Percentiles rank a stretch among this genome's conserved stretches.
phyloP scores from a whole-genome alignment of 2,888 invertebrate species.

The Dysmachus trigonus region DNA sequence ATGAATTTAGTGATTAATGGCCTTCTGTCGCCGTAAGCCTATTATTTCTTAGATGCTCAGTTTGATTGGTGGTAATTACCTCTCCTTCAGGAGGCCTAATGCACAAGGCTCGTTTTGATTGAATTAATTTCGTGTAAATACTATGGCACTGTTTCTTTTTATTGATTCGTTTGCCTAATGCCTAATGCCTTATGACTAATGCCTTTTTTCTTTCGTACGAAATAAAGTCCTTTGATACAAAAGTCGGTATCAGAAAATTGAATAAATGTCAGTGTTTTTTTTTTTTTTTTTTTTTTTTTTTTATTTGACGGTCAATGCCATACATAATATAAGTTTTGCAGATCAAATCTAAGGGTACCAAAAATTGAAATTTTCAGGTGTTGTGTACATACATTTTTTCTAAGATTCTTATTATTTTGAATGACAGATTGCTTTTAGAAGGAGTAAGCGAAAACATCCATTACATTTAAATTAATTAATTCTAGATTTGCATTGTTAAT shows the following conservation, averaged over 20 bases:
- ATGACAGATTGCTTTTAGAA: too few species aligned
- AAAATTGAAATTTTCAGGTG: too few species aligned
- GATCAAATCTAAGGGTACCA: too few species aligned
- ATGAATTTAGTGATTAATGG: slow-evolving; percentile 13
- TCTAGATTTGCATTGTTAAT: too few species aligned
- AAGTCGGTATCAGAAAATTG: neutral
- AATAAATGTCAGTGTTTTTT: too few species aligned
- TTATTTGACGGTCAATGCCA: too few species aligned
- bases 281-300: too few species aligned
- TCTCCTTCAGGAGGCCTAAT: neutral
- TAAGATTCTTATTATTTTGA: too few species aligned
- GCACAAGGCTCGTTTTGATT: neutral
- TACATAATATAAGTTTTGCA: too few species aligned
- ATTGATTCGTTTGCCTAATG: neutral
- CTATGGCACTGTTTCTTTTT: neutral
- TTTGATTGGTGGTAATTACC: slow-evolving; percentile 1
- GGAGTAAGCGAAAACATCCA: too few species aligned
- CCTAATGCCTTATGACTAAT: neutral
- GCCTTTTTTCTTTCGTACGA: neutral
- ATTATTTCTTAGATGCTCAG: slow-evolving; percentile 21
- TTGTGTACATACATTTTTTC: too few species aligned
- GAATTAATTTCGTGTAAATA: neutral
- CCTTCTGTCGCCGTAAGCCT: neutral
- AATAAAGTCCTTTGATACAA: neutral
- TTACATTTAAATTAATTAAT: too few species aligned